These are phyloP conservation scores for Leptocoma aspasia DNA, from an alignment of 2,113 vertebrate genomes.

Conservation along the genomic window DNA sequence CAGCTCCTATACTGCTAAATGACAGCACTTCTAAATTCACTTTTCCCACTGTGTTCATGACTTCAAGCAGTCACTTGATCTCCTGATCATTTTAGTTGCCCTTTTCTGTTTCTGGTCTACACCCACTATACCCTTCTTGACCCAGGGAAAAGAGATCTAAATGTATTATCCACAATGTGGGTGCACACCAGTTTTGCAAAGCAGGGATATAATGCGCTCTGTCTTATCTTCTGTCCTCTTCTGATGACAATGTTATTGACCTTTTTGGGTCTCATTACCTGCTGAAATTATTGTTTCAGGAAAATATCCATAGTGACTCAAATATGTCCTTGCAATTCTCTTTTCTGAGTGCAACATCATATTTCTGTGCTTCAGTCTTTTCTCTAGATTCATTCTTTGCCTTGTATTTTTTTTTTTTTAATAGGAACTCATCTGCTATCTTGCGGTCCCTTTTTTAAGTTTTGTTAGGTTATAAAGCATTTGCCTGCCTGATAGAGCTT, in stretches of 20 bases:
- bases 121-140: neutral
- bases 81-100: neutral
- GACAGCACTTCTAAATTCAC: neutral
- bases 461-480: neutral
- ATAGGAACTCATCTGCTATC: neutral
- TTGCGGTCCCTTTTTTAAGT: neutral
- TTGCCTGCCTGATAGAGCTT: neutral
- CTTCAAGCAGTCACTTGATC: neutral
- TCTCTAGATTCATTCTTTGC: neutral
- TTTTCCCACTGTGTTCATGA: neutral
- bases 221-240: neutral
- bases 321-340: neutral
- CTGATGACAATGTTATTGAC: neutral
- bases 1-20: neutral
- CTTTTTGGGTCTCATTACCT: neutral
- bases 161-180: neutral
- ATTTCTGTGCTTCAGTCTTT: neutral
- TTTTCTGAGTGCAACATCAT: neutral
- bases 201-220: neutral
- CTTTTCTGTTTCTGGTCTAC: neutral
- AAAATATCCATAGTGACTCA: neutral
- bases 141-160: neutral
- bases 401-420: neutral
- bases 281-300: neutral
- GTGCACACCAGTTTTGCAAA: neutral